A percentile compares a stretch with the other conserved stretches of the same genome.
Conservation (phyloP, 2,797 vertebrate species). For the Enteromius unitaeniatus region DNA sequence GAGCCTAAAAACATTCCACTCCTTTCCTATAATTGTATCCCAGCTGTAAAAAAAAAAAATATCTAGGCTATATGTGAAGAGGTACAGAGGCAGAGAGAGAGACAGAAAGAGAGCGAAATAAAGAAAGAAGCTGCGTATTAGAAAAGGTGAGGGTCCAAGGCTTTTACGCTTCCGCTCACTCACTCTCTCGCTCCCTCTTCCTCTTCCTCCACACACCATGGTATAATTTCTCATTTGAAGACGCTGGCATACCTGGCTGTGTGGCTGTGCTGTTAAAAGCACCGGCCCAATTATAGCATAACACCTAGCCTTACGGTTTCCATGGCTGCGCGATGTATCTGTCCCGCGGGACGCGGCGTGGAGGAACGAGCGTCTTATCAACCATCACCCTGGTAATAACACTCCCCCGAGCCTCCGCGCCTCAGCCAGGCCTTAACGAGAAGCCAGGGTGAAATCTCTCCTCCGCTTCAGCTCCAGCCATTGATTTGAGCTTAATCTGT, state of each 20-base stretch:
- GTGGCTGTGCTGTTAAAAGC: slow-evolving; percentile 80
- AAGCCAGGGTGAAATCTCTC: slow-evolving; percentile 86
- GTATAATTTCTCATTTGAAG: slow-evolving; percentile 83
- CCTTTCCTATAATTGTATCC: background rate
- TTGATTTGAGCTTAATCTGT: slow-evolving; percentile 89
- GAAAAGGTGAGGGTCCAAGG: slow-evolving; percentile 50
- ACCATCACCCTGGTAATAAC: slow-evolving; percentile 88
- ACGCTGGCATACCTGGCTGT: slow-evolving; percentile 82
- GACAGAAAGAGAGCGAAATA: slow-evolving; percentile 27
- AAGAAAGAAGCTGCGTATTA: slow-evolving; percentile 41
- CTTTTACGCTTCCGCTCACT: slow-evolving; percentile 50
- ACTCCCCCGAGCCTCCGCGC: slow-evolving; percentile 82
- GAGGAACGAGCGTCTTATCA: slow-evolving; percentile 91
- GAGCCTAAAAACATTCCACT: background rate
- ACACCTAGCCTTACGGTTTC: slow-evolving; percentile 90
- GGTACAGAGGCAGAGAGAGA: background rate
- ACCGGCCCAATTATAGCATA: slow-evolving; percentile 88
- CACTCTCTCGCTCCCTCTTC: slow-evolving; percentile 11
- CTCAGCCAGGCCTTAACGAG: slow-evolving; percentile 86
- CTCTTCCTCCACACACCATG: slow-evolving; percentile 65
- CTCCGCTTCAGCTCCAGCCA: slow-evolving; percentile 82
- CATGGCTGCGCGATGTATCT: slow-evolving; percentile 89
- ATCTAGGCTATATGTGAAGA: slow-evolving; percentile 4
- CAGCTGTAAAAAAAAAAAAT: background rate
- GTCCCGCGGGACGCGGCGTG: slow-evolving; percentile 86